Base-by-base conservation (phyloP, 2,113 vertebrate species). In the Corythaeola cristata region DNA sequence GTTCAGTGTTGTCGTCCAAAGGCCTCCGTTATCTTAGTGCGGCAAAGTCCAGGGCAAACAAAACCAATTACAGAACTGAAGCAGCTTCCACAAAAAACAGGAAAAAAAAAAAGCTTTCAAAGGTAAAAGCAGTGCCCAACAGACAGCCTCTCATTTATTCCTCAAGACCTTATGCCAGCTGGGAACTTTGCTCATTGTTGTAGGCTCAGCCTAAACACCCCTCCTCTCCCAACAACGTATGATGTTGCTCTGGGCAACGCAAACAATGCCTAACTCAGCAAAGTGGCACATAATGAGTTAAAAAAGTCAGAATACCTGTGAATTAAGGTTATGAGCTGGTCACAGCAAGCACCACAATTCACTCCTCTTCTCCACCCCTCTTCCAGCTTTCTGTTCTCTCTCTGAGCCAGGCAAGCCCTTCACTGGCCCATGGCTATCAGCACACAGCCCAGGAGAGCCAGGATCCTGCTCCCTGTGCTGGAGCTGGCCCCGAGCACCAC, bases 221-320 rank as follows among this genome's bases (percentile, higher is more conserved):
- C 12, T 2, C 49, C 12, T 2, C 44, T 32, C 30, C 53, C 44
- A 72, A 33, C 8, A 52, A 8, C 27, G n/a, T 2, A 18, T 0
- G 30, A 49, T 12, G 27, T 8, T 62, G 22, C 44, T 44, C 11
- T 14, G 30, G 30, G 66, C 26, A 72, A 91, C 1, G 26, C 6
- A 58, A 7, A 30, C 44, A 62, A 44, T 9, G 33, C 12, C 12
- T 24, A 67, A 33, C 27, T 10, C 47, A 44, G 41, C 33, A 22
- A 60, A 52, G 37, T 6, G 76, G 32, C 13, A 92, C 85, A 72
- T 33, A 77, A 44, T 2, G 26, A 73, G 21, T 64, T 81, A 0
- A 33, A 74, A 67, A 77, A 56, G 35, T 56, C 44, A 58, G n/a
- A 74, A 84, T 96, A 97, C 95, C 92, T 93, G 72, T 85, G 56